phyloP scores from a whole-genome alignment of 2,888 invertebrate species.

The Aphodius granarius region DNA sequence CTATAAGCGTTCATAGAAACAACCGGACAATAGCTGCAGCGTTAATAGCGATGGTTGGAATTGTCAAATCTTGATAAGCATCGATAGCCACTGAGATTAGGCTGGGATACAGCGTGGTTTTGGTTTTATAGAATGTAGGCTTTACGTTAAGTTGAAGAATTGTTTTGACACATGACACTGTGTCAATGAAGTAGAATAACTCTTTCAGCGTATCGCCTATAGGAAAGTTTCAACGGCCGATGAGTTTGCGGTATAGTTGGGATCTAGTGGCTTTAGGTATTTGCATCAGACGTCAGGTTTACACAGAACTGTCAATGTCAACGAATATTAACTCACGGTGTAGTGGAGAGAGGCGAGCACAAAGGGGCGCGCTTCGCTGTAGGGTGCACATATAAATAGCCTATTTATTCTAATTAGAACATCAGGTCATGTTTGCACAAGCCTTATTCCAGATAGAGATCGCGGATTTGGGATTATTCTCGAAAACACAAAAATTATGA shows the following conservation, averaged over 20 bases:
- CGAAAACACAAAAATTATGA: too few relatives aligned
- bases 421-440: not conserved
- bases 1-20: too few relatives aligned
- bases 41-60: too few relatives aligned
- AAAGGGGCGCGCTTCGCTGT: not conserved
- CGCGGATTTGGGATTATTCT: not conserved
- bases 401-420: conserved; percentile 10
- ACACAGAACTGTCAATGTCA: not conserved
- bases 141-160: not conserved
- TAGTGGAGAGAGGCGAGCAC: not conserved
- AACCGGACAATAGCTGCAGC: not conserved
- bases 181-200: too few relatives aligned
- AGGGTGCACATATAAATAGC: conserved; percentile 9
- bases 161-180: not conserved
- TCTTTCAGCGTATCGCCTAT: not conserved
- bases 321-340: not conserved
- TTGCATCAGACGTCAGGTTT: not conserved
- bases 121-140: too few relatives aligned
- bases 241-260: not conserved
- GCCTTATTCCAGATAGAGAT: too few relatives aligned
- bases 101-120: too few relatives aligned
- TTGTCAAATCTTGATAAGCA: too few relatives aligned
- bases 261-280: not conserved
- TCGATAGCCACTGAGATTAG: too few relatives aligned
- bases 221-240: not conserved